Conservation (phyloP, 2,113 vertebrate genomes). For the Pterocles gutturalis region DNA sequence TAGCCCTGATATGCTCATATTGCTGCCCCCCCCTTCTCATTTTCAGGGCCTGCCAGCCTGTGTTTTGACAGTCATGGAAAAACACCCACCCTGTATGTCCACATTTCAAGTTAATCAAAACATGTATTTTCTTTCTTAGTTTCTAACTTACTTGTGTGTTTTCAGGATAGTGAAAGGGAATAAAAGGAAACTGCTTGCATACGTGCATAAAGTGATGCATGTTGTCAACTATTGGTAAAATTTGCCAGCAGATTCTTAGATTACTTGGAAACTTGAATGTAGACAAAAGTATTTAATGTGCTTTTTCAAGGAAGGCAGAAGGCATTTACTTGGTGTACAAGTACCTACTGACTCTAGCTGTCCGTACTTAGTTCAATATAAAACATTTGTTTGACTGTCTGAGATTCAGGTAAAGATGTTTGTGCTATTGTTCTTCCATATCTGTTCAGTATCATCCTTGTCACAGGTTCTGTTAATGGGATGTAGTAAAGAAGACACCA, state of each 20-base stretch:
- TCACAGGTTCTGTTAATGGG: not conserved
- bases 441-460: not conserved
- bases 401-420: not conserved
- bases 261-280: not conserved
- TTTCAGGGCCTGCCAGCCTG: not conserved
- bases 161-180: not conserved
- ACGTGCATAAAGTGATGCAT: not conserved
- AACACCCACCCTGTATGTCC: not conserved
- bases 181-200: not conserved
- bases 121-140: not conserved
- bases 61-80: not conserved
- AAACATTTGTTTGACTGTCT: not conserved
- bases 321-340: not conserved
- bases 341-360: not conserved
- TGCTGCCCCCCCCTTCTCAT: rapidly evolving
- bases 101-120: not conserved
- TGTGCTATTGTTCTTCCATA: not conserved
- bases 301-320: not conserved
- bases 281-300: not conserved
- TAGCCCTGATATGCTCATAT: not conserved
- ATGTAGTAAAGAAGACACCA: not conserved
- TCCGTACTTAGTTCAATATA: not conserved
- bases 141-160: not conserved
- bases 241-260: not conserved
- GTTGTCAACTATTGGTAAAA: not conserved